A percentile compares a stretch with the other conserved stretches of the same genome.
Evolutionary conservation across 2,888 invertebrate genomes (phyloP).

Genomic region (Dryobotodes eremita): DNA sequence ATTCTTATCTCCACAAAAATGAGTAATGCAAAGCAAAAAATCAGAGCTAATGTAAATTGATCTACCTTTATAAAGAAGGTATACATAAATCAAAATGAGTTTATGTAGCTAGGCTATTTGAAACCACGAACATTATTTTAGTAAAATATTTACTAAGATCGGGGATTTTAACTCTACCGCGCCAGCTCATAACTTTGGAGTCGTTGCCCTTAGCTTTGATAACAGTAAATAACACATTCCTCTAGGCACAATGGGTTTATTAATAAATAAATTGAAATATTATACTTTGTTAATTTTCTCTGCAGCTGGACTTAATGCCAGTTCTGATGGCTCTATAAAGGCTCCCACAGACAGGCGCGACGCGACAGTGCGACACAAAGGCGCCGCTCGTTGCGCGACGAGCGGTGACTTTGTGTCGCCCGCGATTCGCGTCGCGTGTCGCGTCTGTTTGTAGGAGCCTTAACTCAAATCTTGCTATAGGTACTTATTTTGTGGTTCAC

Average conservation of each 20-base stretch:
- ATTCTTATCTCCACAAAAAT: neutral
- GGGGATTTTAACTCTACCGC: conserved; percentile 5
- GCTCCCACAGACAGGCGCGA: too few relatives aligned
- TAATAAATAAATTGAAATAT: conserved; percentile 25
- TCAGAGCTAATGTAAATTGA: neutral
- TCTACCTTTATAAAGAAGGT: neutral
- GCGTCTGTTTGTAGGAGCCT: too few relatives aligned
- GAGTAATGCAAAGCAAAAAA: neutral
- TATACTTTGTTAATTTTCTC: neutral
- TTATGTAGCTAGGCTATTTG: conserved; percentile 6
- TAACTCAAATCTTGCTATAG: neutral
- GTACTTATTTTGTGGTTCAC: neutral
- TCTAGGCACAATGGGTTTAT: conserved; percentile 5
- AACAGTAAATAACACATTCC: conserved; percentile 25
- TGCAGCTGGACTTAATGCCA: neutral
- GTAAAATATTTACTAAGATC: conserved; percentile 23
- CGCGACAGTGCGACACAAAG: too few relatives aligned
- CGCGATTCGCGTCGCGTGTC: too few relatives aligned
- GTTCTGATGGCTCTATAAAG: neutral
- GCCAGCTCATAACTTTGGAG: neutral
- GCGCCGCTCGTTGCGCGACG: too few relatives aligned
- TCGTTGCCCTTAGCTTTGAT: conserved; percentile 10
- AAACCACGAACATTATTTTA: conserved; percentile 19
- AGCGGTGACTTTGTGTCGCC: too few relatives aligned
- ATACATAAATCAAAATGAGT: conserved; percentile 7